These are phyloP conservation scores for cat (Felis catus) DNA, from an alignment of 2,113 vertebrate species.

Conservation along the genomic window F.catus_Fca126_mat1.0 CM031426.1:21613501-21614000, in stretches of 20 bases:
- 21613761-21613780: neutral
- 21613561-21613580: neutral
- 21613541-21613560: neutral
- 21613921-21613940: neutral
- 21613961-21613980: neutral
- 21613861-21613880: neutral
- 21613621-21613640: neutral
- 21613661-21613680: too few relatives aligned
- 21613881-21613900: neutral
- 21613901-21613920: neutral
- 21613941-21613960: neutral
- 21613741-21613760: neutral
- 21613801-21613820: neutral
- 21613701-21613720: rapidly evolving
- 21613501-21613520: neutral
- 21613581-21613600: neutral
- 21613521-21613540: rapidly evolving
- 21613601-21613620: neutral
- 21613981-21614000: neutral
- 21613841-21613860: neutral
- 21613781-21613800: neutral
- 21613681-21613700: too few relatives aligned
- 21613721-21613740: rapidly evolving
- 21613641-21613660: too few relatives aligned
- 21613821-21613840: neutral